phyloP scores from a whole-genome alignment of 1,140 invertebrate species.

The Euglossa dilemma region DNA sequence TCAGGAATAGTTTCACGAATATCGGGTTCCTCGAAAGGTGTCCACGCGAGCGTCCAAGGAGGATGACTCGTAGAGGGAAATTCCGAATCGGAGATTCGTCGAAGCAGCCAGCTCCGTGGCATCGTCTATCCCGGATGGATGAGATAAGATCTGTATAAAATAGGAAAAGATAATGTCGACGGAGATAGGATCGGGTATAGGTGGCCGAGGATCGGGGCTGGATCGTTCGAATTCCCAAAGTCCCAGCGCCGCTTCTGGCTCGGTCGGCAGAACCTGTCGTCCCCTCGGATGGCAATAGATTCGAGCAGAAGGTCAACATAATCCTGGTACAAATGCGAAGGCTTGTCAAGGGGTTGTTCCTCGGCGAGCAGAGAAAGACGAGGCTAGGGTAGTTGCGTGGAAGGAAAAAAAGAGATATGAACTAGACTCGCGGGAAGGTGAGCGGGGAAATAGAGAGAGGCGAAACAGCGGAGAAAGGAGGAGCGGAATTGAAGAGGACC shows the following conservation, averaged over 20 bases:
- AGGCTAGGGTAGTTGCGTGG: neutral
- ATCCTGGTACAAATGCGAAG: slow-evolving; percentile 63
- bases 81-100: neutral
- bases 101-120: neutral
- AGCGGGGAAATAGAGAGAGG: neutral
- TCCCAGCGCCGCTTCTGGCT: slow-evolving; percentile 14
- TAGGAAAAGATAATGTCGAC: slow-evolving; percentile 14
- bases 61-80: neutral
- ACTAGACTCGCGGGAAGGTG: slow-evolving; percentile 22
- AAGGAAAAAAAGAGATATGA: neutral
- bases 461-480: slow-evolving; percentile 42
- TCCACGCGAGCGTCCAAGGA: neutral
- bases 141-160: slow-evolving; percentile 14
- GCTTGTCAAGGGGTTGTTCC: slow-evolving; percentile 61
- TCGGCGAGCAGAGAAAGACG: slow-evolving; percentile 3
- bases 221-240: slow-evolving; percentile 36
- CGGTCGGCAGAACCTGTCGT: slow-evolving; percentile 58
- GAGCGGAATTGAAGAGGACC: slow-evolving; percentile 42
- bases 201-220: neutral
- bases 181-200: slow-evolving; percentile 21
- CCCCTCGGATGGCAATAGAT: slow-evolving; percentile 55
- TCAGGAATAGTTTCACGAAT: neutral
- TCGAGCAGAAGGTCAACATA: slow-evolving; percentile 60
- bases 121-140: neutral
- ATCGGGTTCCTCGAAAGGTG: too few species aligned